phyloP scores from a whole-genome alignment of 2,797 vertebrate genomes.

The Paramormyrops hopkinsi region DNA sequence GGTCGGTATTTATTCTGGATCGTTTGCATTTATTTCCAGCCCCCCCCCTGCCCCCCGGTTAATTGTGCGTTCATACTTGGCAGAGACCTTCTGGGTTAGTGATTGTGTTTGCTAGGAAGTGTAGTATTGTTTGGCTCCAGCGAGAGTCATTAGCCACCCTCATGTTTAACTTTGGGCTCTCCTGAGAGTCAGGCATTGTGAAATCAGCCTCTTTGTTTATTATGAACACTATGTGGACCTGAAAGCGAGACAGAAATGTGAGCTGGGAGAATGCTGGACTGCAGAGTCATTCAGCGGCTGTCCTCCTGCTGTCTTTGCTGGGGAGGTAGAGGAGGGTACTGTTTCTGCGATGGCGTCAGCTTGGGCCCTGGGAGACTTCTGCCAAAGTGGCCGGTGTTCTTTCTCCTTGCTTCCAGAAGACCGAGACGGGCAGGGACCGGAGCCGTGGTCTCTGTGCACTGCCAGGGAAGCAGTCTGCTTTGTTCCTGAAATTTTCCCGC shows the following conservation, averaged over 20 bases:
- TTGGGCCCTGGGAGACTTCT: background rate
- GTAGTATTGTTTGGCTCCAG: background rate
- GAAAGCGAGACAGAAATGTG: background rate
- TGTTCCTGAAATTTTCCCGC: background rate
- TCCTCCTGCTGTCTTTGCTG: background rate
- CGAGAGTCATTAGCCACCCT: background rate
- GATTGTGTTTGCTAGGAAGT: background rate
- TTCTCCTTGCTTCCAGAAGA: background rate
- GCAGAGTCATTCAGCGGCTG: background rate
- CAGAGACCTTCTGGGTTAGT: background rate
- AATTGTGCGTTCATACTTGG: slow-evolving; percentile 6
- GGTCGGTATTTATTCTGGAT: background rate
- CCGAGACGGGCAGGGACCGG: background rate
- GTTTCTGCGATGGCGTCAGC: background rate
- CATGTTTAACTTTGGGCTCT: slow-evolving; percentile 4
- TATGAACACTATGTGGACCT: background rate
- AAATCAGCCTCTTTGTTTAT: background rate
- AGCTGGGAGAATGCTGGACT: background rate
- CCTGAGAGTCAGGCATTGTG: background rate
- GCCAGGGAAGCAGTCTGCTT: background rate
- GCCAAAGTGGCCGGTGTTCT: background rate
- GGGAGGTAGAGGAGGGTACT: background rate
- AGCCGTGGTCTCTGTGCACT: background rate
- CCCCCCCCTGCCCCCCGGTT: background rate
- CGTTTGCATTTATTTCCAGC: background rate